phyloP scores from a whole-genome alignment of 2,888 invertebrate species.

The Dyspetes luteomarginatus region DNA sequence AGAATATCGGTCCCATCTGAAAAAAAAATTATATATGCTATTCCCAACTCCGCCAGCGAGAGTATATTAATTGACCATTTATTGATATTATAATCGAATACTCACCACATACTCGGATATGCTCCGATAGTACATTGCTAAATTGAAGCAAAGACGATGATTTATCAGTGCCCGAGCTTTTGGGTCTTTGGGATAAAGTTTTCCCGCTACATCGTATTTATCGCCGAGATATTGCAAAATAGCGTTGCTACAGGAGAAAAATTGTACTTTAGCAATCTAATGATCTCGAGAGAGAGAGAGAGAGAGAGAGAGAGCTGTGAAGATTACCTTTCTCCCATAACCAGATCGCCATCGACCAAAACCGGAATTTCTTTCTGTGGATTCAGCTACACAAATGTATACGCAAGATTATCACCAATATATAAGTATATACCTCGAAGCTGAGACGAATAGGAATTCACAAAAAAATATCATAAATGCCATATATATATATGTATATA shows the following conservation, averaged over 20 bases:
- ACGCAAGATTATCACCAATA: too few relatives aligned
- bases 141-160: conserved; percentile 91
- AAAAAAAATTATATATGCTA: conserved; percentile 68
- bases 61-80: neutral
- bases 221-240: conserved; percentile 90
- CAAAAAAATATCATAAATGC: too few relatives aligned
- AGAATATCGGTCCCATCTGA: conserved; percentile 91
- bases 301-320: too few relatives aligned
- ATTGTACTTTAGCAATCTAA: neutral
- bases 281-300: too few relatives aligned
- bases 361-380: conserved; percentile 92
- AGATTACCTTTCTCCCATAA: conserved; percentile 89
- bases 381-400: conserved; percentile 85
- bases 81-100: conserved; percentile 52
- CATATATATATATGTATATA: too few relatives aligned
- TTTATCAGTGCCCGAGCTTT: conserved; percentile 90
- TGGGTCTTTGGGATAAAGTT: conserved; percentile 89
- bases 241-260: conserved; percentile 85
- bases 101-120: conserved; percentile 88
- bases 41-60: too few relatives aligned
- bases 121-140: conserved; percentile 89
- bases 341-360: conserved; percentile 91
- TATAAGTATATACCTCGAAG: too few relatives aligned
- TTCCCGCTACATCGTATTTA: conserved; percentile 87
- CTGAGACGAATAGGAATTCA: too few relatives aligned